Base-by-base conservation (phyloP, 2,113 vertebrate species). In the Gavialis gangeticus region DNA sequence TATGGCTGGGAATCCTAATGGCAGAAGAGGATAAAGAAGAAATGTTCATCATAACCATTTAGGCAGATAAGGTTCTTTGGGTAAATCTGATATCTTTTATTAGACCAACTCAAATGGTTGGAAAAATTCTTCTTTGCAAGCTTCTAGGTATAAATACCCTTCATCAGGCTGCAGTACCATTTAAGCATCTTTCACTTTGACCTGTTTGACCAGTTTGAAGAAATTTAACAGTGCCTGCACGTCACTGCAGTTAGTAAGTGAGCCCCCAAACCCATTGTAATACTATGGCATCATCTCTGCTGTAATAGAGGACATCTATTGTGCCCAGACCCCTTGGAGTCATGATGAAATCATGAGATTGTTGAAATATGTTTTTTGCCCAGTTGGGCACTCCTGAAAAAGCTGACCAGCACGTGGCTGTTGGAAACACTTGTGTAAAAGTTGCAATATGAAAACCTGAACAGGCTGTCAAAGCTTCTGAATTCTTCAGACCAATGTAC, bases 201-300 rank as follows among this genome's bases (percentile, higher is more conserved):
- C 46, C 46, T 46, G 46, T 46, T 46, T 46, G 46, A 46, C 46
- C 46, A 46, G 46, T 9, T 10, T 62, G 7, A 75, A 56, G n/a
- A 16, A 66, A 3, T n/a, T 94, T 81, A 90, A 4, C 27, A 27
- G 25, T 64, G 30, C 66, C 19, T 2, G 5, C 3, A 1, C 46
- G 27, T 16, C 0, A 0, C 0, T 1, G 55, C 4, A 21, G 24
- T 34, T 81, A 60, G 28, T 60, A 67, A 28, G 10, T 21, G 18
- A 81, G 59, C 25, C 57, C 54, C 63, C 21, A 94, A 78, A 64
- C 6, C 15, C 58, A 71, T 22, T 57, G 10, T 21, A 34, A 14
- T n/a, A 59, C 12, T 16, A 28, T 56, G 69, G 58, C 16, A 15
- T 14, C 58, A 19, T 37, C 34, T 25, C 77, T 37, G 27, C 24